These are phyloP conservation scores for Pentamera pediparva DNA, from an alignment of 53 echinoderm and acorn worm species.

Conservation along the genomic window DNA sequence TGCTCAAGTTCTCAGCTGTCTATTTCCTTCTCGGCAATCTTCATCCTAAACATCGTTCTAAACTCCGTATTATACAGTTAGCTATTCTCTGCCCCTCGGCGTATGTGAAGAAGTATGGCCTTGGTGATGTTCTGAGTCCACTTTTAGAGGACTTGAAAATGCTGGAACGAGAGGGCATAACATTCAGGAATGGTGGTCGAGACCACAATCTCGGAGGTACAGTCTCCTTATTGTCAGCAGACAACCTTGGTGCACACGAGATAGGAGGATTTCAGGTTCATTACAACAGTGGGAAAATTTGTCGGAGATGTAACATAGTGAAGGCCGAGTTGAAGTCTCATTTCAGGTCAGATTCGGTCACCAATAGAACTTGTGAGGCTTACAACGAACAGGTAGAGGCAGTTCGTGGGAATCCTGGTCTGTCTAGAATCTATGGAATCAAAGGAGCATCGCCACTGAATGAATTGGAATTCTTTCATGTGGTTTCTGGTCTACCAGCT, in stretches of 20 bases:
- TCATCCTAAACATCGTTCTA: constrained; percentile 5
- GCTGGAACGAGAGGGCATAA: constrained; percentile 22
- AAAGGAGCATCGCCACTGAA: neutral
- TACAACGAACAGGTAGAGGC: constrained; percentile 5
- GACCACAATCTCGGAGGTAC: constrained; percentile 18
- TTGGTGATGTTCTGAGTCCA: neutral
- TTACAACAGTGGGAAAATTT: constrained; percentile 15
- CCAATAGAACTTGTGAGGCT: constrained; percentile 5
- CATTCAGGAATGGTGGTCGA: neutral
- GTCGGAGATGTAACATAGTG: neutral
- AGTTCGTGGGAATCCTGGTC: neutral
- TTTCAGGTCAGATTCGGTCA: constrained; percentile 13
- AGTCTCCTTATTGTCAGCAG: constrained; percentile 32
- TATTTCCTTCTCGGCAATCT: constrained; percentile 18
- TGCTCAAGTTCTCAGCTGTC: constrained; percentile 14
- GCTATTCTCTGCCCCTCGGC: constrained; percentile 16
- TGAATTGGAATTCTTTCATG: constrained; percentile 5
- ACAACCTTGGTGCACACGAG: constrained; percentile 29
- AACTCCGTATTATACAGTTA: constrained; percentile 19
- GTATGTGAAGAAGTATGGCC: constrained; percentile 28
- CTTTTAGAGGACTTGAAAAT: constrained; percentile 26
- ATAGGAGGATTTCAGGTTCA: constrained; percentile 31
- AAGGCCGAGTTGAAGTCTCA: neutral
- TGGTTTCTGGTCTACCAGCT: neutral
- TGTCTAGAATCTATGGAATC: neutral